A percentile compares a stretch with the other conserved stretches of the same genome.
These are phyloP conservation scores for Sebastes wilsoni DNA, from an alignment of 2,797 vertebrate species.

Conservation along the genomic window DNA sequence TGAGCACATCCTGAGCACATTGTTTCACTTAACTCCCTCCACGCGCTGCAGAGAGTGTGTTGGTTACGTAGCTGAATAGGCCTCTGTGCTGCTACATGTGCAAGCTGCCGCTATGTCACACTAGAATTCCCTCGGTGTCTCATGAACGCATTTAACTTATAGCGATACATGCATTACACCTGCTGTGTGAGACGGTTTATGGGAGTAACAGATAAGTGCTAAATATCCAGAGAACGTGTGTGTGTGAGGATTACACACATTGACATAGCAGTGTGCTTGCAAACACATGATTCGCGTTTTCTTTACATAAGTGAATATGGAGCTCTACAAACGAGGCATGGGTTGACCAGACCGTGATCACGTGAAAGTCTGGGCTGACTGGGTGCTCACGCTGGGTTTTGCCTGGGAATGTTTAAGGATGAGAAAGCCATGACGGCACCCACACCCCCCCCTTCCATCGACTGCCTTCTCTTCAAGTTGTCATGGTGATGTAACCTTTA, in stretches of 20 bases:
- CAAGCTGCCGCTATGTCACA: background rate
- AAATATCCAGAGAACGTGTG: background rate
- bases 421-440: background rate
- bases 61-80: background rate
- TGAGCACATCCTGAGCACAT: slow-evolving; percentile 84
- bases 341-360: background rate
- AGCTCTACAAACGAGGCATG: background rate
- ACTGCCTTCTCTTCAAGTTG: slow-evolving; percentile 56
- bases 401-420: background rate
- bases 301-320: background rate
- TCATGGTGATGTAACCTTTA: slow-evolving; percentile 75
- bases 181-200: background rate
- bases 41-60: slow-evolving; percentile 65
- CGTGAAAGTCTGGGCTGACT: background rate
- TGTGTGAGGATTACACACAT: background rate
- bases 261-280: background rate
- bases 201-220: too few species aligned
- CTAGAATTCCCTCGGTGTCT: background rate
- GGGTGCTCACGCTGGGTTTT: background rate
- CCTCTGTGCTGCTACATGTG: background rate
- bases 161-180: background rate
- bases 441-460: background rate
- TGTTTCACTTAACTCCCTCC: slow-evolving; percentile 86
- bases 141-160: background rate
- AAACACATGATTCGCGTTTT: background rate